Evolutionary conservation across 2,113 vertebrate genomes (phyloP), one percentile per base, ranked within the genome.

Genomic region (Scopus umbretta): DNA sequence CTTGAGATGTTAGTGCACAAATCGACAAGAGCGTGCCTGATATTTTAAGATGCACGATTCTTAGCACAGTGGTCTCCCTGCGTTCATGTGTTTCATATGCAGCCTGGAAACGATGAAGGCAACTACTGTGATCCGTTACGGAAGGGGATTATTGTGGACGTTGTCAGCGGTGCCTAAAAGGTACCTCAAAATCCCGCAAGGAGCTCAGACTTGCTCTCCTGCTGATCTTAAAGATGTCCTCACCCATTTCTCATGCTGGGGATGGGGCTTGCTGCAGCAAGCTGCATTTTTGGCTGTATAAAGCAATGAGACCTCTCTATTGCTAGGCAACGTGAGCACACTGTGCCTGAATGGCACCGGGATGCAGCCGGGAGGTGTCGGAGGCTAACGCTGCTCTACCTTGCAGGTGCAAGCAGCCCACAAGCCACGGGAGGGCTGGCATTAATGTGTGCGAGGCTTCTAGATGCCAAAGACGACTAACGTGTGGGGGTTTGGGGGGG

Each of bases 261-360:
- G 62, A 50, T 79, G 81, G 90, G 90, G 32, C 62, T 94, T 76
- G 71, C 94, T 86, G 95, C 95, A 90, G 84, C 19, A 36, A 90
- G 74, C 95, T 93, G 96, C 81, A 17, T 78, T 92, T 94, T 22
- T 52, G 94, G 95, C 92, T 83, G 38, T 36, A 10, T 58, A 25
- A 68, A 78, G 73, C 91, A 71, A 4, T 1, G 38, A 93, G 80
- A 66, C 79, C 94, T 96, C 79, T 67, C 88, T 74, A 97, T 97
- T 96, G 97, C 97, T 97, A 97, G 76, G 97, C 97, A 97, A 97
- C 97, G 2, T 58, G 66, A 90, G 94, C 15, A 3, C 62, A 8
- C 50, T 23, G 38, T 52, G 91, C 86, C 85, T 85, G 70, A 8
- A 78, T 79, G 83, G 88, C 86, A 45, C 59, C 0, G 58, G 3